Evolutionary conservation across 2,797 vertebrate genomes (phyloP), one percentile per base, ranked within the genome.

Genomic region (Clamator glandarius): DNA sequence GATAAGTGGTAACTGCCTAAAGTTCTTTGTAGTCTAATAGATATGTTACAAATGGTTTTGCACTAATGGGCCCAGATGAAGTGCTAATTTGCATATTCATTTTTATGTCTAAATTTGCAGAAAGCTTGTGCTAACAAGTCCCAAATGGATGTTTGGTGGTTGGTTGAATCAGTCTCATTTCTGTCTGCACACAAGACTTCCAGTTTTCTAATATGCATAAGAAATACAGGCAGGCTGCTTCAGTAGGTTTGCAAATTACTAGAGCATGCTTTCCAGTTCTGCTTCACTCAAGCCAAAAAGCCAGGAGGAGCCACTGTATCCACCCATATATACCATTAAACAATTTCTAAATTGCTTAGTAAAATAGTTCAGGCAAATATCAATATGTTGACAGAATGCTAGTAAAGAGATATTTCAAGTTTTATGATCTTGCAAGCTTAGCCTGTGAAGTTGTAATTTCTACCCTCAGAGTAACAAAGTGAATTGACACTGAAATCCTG

Each of bases 401-500:
- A 33, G 8, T 73, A 50, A 75, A 75, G 55, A 89, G 21, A 3
- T 59, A 48, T 81, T 67, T 78, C 11, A 61, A 15, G 5, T 69
- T 83, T 82, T 76, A 8, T 79, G 35, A 50, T 46, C 41, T 77
- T 74, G 15, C 46, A 76, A 4, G 16, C 17, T 61, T 52, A 52
- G 28, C 44, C 24, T 58, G 5, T 90, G 51, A 75, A 75, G 35
- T 10, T 86, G 21, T 36, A 33, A 42, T 80, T 87, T 85, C 59
- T 90, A 67, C 79, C 52, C 35, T 74, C 18, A n/a, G 7, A 87
- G 26, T 63, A 28, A 54, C 23, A 51, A 80, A 74, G 6, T 26
- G 25, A 89, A 64, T 18, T 80, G 31, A 64, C 13, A 51, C 15
- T 3, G 41, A 87, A 96, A 95, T 96, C 95, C 94, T 96, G 94